Conservation (phyloP, 2,888 invertebrate species). For the Eupithecia centaureata region DNA sequence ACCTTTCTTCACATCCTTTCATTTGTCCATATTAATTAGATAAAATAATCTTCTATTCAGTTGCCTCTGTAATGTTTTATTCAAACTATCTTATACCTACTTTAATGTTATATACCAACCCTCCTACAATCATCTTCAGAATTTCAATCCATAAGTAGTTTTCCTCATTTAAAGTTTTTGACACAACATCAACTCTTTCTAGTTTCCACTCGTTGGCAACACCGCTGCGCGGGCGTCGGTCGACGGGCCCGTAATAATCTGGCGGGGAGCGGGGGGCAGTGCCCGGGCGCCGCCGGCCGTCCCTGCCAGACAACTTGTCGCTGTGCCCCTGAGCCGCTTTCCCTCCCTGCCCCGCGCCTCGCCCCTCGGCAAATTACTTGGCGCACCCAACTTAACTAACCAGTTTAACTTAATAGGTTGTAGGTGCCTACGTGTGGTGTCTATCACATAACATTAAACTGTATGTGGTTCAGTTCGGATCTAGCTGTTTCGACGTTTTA, state of each 20-base stretch:
- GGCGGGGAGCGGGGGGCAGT: slow-evolving; percentile 46
- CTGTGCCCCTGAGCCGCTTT: slow-evolving; percentile 62
- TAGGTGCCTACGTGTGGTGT: slow-evolving; percentile 44
- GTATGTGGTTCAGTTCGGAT: slow-evolving; percentile 2
- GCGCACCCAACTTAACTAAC: slow-evolving; percentile 65
- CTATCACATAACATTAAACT: slow-evolving; percentile 29
- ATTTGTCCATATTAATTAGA: background rate
- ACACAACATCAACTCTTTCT: background rate
- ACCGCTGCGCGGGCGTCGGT: slow-evolving; percentile 24
- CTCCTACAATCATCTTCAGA: background rate
- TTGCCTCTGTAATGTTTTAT: background rate
- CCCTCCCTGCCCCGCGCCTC: slow-evolving; percentile 48
- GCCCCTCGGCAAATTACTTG: slow-evolving; percentile 60
- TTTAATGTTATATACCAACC: background rate
- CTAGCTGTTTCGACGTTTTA: background rate
- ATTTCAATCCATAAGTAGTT: background rate
- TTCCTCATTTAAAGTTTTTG: background rate
- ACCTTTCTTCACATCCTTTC: too few species aligned
- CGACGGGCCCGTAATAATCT: slow-evolving; percentile 65
- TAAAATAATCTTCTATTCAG: background rate
- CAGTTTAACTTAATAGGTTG: slow-evolving; percentile 55
- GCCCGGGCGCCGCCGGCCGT: slow-evolving; percentile 47
- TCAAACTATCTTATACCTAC: background rate
- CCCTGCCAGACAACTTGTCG: slow-evolving; percentile 82
- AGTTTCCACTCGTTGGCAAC: slow-evolving; percentile 16